phyloP scores from a whole-genome alignment of 2,888 invertebrate species.

The Heterodera filipjevi region DNA sequence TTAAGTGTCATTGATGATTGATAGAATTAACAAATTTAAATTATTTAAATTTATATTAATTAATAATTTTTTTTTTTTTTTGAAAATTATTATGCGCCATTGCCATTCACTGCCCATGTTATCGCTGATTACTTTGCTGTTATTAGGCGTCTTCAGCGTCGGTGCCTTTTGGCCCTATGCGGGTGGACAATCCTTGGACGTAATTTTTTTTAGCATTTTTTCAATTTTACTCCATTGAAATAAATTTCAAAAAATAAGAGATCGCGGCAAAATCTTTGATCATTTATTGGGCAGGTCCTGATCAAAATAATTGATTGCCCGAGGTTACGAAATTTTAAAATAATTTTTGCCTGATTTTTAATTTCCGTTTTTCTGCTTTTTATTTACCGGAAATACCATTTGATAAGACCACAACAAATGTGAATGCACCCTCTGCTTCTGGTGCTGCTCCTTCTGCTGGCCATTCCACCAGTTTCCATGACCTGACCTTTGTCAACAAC shows the following conservation, averaged over 20 bases:
- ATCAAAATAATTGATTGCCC: too few species aligned
- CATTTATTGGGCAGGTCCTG: too few species aligned
- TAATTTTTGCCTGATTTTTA: background rate
- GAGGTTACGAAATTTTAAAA: too few species aligned
- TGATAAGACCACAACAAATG: background rate
- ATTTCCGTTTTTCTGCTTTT: background rate
- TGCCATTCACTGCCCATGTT: background rate
- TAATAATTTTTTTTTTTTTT: background rate
- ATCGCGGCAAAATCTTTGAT: too few species aligned
- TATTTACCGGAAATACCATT: background rate
- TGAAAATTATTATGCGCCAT: background rate
- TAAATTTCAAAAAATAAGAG: too few species aligned
- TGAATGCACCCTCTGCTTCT: background rate
- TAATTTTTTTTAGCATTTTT: background rate
- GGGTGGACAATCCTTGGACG: background rate
- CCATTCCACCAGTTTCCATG: background rate
- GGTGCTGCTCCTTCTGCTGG: background rate
- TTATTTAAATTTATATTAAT: too few species aligned
- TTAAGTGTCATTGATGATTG: too few species aligned
- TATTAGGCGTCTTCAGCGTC: background rate
- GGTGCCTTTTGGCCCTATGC: background rate
- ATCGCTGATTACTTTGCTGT: background rate
- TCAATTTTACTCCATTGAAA: too few species aligned
- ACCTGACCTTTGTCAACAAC: background rate
- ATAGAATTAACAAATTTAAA: too few species aligned